Evolutionary conservation across 2,888 invertebrate genomes (phyloP), one percentile per base, ranked within the genome.

Genomic region (Rhingia rostrata): DNA sequence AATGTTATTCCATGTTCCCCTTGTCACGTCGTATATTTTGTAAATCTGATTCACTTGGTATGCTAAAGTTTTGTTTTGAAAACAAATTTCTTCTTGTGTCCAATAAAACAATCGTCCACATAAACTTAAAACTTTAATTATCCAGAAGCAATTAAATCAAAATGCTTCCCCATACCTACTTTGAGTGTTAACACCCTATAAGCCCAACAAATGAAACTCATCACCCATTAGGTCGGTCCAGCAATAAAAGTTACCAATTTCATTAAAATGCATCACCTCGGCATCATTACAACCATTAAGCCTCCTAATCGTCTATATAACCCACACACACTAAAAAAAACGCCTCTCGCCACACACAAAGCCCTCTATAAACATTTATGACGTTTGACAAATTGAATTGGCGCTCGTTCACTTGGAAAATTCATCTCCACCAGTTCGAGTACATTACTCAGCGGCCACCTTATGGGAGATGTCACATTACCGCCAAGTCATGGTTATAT

Each of bases 371-470:
- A 74, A 74, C 54, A 75, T 84, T 84, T 84, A 80, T 81, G 79
- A 85, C 88, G 88, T 89, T 90, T 90, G 90, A 90, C 90, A 90
- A 90, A 90, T 90, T 90, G 90, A 90, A 89, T 88, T 87, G 89
- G 87, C 87, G 86, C 82, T 85, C 88, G 87, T 87, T 88, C 90
- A 88, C 87, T 89, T 88, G 89, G 89, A 90, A 89, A 89, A 86
- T 88, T 90, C 89, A 89, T 90, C 89, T 88, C 87, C 83, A 86
- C 32, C 53, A 85, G 79, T 63, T 53, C 22, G 22, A 22, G 22
- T 30, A 4, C 22, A 80, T 78, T 64, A 54, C 63, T 63, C 56
- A 53, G 37, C 33, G 35, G 22, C 6, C 69, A 69, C 66, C 66
- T 60, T 45, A 81, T 74, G 81, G 66, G 63, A 53, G 54, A 66